Conservation (phyloP, 2,113 vertebrate species). For the Cochlearius cochlearius region DNA sequence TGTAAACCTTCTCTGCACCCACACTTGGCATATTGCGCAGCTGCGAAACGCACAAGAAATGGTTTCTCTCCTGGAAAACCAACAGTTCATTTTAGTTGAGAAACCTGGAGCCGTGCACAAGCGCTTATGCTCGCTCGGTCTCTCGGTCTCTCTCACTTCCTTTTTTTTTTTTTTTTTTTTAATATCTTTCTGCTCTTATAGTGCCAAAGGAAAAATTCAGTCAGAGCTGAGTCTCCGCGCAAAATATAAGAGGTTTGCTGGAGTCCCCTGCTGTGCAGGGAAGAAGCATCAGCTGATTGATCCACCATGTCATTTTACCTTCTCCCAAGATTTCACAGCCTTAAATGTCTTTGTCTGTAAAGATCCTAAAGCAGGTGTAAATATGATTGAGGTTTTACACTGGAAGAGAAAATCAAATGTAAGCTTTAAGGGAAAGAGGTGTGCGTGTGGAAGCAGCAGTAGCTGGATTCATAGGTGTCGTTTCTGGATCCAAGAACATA, state of each 20-base stretch:
- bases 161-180: neutral
- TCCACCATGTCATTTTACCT: constrained; percentile 19
- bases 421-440: neutral
- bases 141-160: neutral
- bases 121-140: fast-evolving
- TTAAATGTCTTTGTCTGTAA: constrained; percentile 26
- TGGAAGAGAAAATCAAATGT: neutral
- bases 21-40: neutral
- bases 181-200: constrained; percentile 4
- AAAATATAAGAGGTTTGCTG: constrained; percentile 22
- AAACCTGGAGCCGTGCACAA: neutral
- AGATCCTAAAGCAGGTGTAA: constrained; percentile 39
- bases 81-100: neutral
- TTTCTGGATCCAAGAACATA: constrained; percentile 44
- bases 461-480: neutral
- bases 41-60: neutral
- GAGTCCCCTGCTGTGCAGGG: constrained; percentile 43
- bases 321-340: constrained; percentile 22
- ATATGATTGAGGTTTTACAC: constrained; percentile 27
- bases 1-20: neutral
- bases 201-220: constrained; percentile 40
- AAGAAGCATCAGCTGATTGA: constrained; percentile 48
- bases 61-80: neutral
- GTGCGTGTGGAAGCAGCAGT: neutral
- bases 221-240: neutral